A percentile compares a stretch with the other conserved stretches of the same genome.
Conservation (phyloP, 2,797 vertebrate genomes). For the Cossypha polioptera region DNA sequence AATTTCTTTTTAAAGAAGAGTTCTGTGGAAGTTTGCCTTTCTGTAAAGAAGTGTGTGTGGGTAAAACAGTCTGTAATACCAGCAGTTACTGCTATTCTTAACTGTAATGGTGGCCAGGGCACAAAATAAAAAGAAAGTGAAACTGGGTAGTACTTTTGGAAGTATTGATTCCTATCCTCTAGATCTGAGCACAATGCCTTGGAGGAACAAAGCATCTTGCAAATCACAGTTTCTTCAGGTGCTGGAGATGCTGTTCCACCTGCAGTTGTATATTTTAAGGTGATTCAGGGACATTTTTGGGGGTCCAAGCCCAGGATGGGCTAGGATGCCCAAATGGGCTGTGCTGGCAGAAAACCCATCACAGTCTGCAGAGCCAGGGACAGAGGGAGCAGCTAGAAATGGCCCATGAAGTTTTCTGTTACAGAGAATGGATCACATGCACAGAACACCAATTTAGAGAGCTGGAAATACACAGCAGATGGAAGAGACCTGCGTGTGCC, state of each 20-base stretch:
- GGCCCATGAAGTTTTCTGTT: background rate
- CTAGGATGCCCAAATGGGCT: background rate
- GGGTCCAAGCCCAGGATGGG: background rate
- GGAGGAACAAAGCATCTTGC: background rate
- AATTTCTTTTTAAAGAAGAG: background rate
- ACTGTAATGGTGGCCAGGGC: background rate
- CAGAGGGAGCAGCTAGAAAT: background rate
- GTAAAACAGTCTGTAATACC: background rate
- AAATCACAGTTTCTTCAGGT: background rate
- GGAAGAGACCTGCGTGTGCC: constrained; percentile 12
- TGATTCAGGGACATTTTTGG: accelerated
- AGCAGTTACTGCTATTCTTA: background rate
- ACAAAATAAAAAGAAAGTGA: background rate
- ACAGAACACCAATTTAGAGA: background rate
- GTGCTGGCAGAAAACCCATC: background rate
- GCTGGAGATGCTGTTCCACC: background rate
- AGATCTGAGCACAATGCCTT: background rate
- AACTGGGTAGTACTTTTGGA: background rate
- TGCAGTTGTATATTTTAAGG: background rate
- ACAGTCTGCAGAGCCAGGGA: background rate
- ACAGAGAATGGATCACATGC: background rate
- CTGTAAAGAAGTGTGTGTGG: background rate
- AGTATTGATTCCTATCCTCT: background rate
- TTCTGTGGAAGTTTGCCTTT: background rate
- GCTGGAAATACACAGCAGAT: constrained; percentile 39